These are phyloP conservation scores for Dunckerocampus dactyliophorus DNA, from an alignment of 2,113 vertebrate genomes.

Conservation along the genomic window DNA sequence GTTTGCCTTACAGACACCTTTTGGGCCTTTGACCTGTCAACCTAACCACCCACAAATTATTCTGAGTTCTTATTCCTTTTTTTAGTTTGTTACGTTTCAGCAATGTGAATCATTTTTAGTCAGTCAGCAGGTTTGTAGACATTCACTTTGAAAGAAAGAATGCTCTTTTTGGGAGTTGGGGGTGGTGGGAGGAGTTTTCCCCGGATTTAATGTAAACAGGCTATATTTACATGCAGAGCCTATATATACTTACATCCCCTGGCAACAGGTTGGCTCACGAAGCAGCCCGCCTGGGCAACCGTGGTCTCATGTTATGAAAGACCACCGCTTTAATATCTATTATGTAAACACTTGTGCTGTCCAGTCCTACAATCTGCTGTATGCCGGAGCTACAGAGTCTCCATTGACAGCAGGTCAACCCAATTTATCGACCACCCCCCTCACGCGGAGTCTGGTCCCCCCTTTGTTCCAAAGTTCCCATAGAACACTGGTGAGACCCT, in stretches of 20 bases:
- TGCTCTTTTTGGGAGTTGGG: conserved; percentile 8
- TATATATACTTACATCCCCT: conserved; percentile 1
- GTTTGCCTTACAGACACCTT: too few relatives aligned
- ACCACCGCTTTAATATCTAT: conserved; percentile 32
- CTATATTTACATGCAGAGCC: conserved; percentile 40
- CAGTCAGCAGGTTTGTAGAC: conserved; percentile 37
- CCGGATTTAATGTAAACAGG: conserved; percentile 21
- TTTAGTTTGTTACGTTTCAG: too few relatives aligned
- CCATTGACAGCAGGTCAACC: conserved; percentile 39
- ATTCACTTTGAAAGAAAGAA: conserved; percentile 15
- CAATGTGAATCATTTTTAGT: too few relatives aligned
- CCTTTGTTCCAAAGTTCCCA: conserved; percentile 56
- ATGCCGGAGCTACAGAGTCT: conserved; percentile 13
- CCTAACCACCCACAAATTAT: too few relatives aligned
- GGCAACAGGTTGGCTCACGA: conserved; percentile 11
- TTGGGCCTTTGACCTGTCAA: too few relatives aligned
- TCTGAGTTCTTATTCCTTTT: too few relatives aligned
- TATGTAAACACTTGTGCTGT: conserved; percentile 8
- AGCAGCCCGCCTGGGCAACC: conserved; percentile 13
- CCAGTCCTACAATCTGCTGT: conserved; percentile 5
- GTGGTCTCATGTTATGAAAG: conserved; percentile 29
- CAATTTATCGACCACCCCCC: conserved; percentile 55
- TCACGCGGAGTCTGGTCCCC: conserved; percentile 42
- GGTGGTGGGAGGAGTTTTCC: conserved; percentile 4
- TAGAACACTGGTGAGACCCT: conserved; percentile 59